Evolutionary conservation across 2,888 invertebrate species (phyloP), one percentile per base, ranked within the genome.

Genomic region (Cantharis flavilabris): DNA sequence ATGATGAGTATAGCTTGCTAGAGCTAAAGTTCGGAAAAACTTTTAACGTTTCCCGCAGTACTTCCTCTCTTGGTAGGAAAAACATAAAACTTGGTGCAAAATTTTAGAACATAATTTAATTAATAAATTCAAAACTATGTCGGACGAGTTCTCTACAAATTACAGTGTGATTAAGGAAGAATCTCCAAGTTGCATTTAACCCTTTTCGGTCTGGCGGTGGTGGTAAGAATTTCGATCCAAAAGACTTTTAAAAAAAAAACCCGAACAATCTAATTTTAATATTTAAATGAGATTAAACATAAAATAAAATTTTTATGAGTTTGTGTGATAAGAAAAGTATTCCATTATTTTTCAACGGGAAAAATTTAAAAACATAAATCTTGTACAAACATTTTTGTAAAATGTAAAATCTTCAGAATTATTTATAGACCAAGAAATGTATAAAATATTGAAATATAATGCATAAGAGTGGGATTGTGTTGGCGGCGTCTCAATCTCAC

Each of bases 361-460:
- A 67, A 67, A 67, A 67, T 67, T 67, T 26, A 67, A 49, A 67
- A 67, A n/a, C 65, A 67, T 67, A 67, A 67, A 67, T 67, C 65
- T 67, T 67, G 64, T 30, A 49, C 62, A 75, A 71, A 75, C 75
- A 76, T 72, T 63, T 26, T 62, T 73, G 67, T 49, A 71, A 63
- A 69, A 73, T 69, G 73, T 62, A 69, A 71, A 73, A 73, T 69
- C 69, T 69, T 70, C 20, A 14, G 49, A 73, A 70, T 76, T 73
- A 73, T 73, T 76, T 73, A 73, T 73, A 73, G 70, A 70, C 73
- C 67, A 71, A 28, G 74, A 73, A 67, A 70, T 33, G 65, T 73
- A 72, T 70, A 67, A 73, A 76, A 70, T 70, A 71, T 70, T 62
- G 65, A 73, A 71, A 70, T 77, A 77, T 71, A 74, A 74, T 74